Evolutionary conservation across 2,797 vertebrate species (phyloP).

Genomic region (Hybognathus amarus): DNA sequence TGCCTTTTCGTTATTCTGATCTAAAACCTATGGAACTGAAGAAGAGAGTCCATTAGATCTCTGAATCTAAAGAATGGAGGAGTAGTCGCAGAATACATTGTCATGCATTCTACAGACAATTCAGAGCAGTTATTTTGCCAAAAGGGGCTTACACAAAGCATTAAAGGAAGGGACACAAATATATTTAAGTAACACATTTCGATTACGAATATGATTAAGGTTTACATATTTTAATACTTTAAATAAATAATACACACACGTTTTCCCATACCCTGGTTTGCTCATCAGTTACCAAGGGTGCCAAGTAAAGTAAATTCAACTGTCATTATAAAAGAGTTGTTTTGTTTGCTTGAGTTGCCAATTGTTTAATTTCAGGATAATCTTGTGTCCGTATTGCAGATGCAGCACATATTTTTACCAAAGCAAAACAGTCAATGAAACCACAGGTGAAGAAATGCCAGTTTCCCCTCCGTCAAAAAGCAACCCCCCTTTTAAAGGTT

Average conservation of each 20-base stretch:
- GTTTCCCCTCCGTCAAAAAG: conserved; percentile 1
- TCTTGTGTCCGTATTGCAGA: background rate
- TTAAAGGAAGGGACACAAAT: too few relatives aligned
- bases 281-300: background rate
- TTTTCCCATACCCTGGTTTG: background rate
- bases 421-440: background rate
- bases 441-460: background rate
- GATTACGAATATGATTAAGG: too few relatives aligned
- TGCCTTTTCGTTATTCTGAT: too few relatives aligned
- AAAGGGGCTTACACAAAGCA: too few relatives aligned
- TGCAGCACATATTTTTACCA: conserved; percentile 1
- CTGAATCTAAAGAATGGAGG: too few relatives aligned
- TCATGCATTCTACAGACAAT: too few relatives aligned
- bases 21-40: too few relatives aligned
- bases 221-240: too few relatives aligned
- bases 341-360: background rate
- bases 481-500: background rate
- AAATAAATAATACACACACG: background rate
- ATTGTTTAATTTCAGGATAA: conserved; percentile 5
- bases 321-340: background rate
- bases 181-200: too few relatives aligned
- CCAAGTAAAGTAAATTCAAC: background rate
- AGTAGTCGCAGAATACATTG: too few relatives aligned
- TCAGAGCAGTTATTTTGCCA: too few relatives aligned
- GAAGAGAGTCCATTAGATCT: too few relatives aligned